A percentile compares a stretch with the other conserved stretches of the same genome.
Evolutionary conservation across 1,140 invertebrate genomes (phyloP).

Genomic region (Melanaphis sacchari): DNA sequence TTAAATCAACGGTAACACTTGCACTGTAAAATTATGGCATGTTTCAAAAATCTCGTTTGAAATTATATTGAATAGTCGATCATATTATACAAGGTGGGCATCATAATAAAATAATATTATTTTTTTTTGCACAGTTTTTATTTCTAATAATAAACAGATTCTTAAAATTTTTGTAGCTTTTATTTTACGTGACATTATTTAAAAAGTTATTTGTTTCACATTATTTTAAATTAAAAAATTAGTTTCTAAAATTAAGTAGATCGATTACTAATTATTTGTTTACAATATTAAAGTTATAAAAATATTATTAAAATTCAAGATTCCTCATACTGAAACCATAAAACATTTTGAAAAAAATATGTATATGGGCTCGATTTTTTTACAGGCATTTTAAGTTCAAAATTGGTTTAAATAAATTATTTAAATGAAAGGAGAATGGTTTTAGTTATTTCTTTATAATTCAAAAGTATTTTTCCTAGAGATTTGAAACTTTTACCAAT

Average conservation of each 20-base stretch:
- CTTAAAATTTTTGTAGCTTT: neutral
- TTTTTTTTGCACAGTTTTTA: neutral
- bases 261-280: neutral
- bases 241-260: neutral
- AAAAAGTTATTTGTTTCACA: neutral
- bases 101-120: neutral
- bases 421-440: too few relatives aligned
- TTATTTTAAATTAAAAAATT: neutral
- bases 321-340: too few relatives aligned
- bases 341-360: too few relatives aligned
- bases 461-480: too few relatives aligned
- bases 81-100: neutral
- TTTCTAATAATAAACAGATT: neutral
- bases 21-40: neutral
- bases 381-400: too few relatives aligned
- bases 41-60: neutral
- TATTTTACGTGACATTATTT: neutral
- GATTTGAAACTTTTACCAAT: too few relatives aligned
- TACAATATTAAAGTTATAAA: neutral
- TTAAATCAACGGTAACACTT: neutral
- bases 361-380: too few relatives aligned
- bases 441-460: too few relatives aligned
- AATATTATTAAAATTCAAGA: neutral
- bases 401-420: too few relatives aligned
- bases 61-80: neutral